Conservation (phyloP, 1,140 invertebrate genomes). For the Lutraria rhynchaena region DNA sequence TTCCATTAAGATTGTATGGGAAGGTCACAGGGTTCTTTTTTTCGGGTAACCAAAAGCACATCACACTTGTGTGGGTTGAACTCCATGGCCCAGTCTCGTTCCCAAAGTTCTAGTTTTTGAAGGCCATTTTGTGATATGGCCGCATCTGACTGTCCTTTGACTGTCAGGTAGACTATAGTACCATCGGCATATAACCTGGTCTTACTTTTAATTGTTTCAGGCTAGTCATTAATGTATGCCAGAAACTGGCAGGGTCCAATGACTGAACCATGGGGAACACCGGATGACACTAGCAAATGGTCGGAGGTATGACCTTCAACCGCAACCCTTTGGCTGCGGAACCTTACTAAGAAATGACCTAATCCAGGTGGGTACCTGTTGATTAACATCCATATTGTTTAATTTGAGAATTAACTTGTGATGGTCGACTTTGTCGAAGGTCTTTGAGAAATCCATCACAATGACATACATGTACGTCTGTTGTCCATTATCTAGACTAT, state of each 20-base stretch:
- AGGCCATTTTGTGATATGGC: neutral
- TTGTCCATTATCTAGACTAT: too few relatives aligned
- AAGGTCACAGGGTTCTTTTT: neutral
- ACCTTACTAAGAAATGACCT: slow-evolving; percentile 11
- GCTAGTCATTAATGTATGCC: slow-evolving; percentile 26
- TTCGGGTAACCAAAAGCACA: slow-evolving; percentile 17
- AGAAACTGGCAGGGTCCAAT: slow-evolving; percentile 23
- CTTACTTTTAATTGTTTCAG: neutral
- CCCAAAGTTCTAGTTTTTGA: neutral
- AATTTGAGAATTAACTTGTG: slow-evolving; percentile 34
- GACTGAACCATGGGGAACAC: slow-evolving; percentile 30
- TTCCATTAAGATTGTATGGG: slow-evolving; percentile 20
- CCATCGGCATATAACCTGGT: slow-evolving; percentile 32
- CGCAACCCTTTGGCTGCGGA: slow-evolving; percentile 7
- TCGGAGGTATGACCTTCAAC: slow-evolving; percentile 33
- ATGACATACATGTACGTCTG: too few relatives aligned
- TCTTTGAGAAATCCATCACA: slow-evolving; percentile 3
- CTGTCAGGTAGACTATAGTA: slow-evolving; percentile 8
- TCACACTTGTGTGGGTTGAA: slow-evolving; percentile 44
- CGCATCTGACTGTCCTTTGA: neutral
- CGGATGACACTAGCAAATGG: slow-evolving; percentile 10
- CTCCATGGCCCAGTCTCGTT: slow-evolving; percentile 24
- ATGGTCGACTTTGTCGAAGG: slow-evolving; percentile 35
- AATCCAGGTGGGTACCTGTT: slow-evolving; percentile 7
- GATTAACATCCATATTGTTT: neutral